Evolutionary conservation across 2,888 invertebrate genomes (phyloP), one percentile per base, ranked within the genome.

Genomic region (Nebria salina): DNA sequence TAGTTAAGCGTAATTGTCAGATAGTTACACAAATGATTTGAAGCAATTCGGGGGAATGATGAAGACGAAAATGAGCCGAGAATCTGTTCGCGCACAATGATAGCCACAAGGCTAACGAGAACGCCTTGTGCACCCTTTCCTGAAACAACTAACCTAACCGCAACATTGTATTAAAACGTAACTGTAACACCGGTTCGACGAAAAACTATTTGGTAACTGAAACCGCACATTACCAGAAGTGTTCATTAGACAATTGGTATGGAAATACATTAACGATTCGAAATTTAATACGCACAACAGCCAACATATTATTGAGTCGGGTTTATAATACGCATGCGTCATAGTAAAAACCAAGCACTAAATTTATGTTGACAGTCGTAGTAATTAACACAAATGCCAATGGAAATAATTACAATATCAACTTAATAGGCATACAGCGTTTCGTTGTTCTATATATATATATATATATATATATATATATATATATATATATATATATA

Each of bases 361-460:
- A 77, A 77, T 77, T 43, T 34, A 26, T 77, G 72, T 77, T 77
- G 77, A 77, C 77, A 77, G 68, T 64, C 72, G 77, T 72, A n/a
- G 77, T 77, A 77, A 77, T 77, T 77, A 77, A 64, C 77, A 72
- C 77, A 77, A 72, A 43, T 43, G 70, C 77, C 77, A 77, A 64
- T 72, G 64, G 77, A 72, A 77, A 77, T 77, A 72, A 77, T 77
- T 77, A 72, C 72, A 72, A 77, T 77, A 77, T 77, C 54, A 34
- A 77, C 77, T 77, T 77, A 72, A 72, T 65, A 54, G 13, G 64
- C 20, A 34, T 26, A 72, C 77, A 72, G 72, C 64, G 34, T 77
- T 77, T 8, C 72, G 34, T 72, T 72, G 72, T 72, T 77, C 42
- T 70, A 34, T 34, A 34, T n/a, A n/a, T n/a, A n/a, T n/a, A n/a